Evolutionary conservation across 2,797 vertebrate genomes (phyloP), one percentile per base, ranked within the genome.

Genomic region (Coreius guichenoti): DNA sequence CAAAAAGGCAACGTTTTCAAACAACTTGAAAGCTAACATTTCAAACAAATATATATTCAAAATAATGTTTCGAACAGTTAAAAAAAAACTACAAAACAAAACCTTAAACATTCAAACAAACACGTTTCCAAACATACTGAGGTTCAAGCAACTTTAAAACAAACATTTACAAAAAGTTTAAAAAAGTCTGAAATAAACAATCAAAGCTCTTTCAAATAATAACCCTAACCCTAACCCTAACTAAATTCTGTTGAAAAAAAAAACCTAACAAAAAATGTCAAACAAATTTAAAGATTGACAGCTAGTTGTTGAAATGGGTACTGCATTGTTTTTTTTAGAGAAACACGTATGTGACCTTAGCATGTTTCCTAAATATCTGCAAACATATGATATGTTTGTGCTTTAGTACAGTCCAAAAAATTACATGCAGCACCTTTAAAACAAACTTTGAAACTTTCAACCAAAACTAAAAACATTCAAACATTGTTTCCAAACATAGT

Each of bases 51-150:
- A 36, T 33, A 54, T 26, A 23, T 80, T 79, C 9, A 31, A 29
- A 21, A 29, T 17, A 79, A 45, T 6, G n/a, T 29, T 63, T 21
- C 6, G 4, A 26, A 8, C 1, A 29, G n/a, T 47, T 47, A 23
- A 80, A 49, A 79, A 19, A 65, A 19, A 63, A 36, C 74, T 4
- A n/a, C 45, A n/a, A 45, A 79, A 65, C 4, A 26, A 78, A 63
- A n/a, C 33, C 58, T 43, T 9, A 45, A 76, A 56, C 49, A 45
- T 45, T 14, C 69, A 45, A 45, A 45, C 69, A n/a, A 63, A 77
- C 33, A 58, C 4, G 76, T 45, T 63, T 63, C 3, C 31, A 58
- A 75, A 75, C 29, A 21, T 51, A 75, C 14, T 73, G 43, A 29
- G 33, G 49, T n/a, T 76, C 29, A 75, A 58, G 3, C 13, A 17